Conservation (phyloP, 30 jellyfish, hydroid and myxozoan species). For the Pelagia noctiluca region DNA sequence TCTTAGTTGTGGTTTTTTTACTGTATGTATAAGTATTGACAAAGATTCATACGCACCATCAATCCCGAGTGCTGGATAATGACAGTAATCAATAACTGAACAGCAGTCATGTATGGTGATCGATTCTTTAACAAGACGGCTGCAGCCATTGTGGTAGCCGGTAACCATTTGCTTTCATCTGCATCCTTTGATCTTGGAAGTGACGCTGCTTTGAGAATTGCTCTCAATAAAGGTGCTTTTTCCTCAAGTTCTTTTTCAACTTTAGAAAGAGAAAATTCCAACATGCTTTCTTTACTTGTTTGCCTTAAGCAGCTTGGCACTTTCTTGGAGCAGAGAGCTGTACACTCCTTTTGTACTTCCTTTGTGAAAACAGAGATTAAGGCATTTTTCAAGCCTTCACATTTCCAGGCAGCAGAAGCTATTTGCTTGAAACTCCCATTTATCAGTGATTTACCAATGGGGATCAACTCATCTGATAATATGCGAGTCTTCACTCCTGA, state of each 20-base stretch:
- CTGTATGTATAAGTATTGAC: neutral
- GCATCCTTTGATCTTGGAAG: neutral
- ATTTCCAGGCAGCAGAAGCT: constrained; percentile 17
- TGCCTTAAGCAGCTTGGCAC: constrained; percentile 20
- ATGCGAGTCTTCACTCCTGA: neutral
- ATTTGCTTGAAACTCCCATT: constrained; percentile 16
- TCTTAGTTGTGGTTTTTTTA: no score
- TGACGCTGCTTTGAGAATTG: constrained; percentile 34
- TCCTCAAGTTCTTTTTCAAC: constrained; percentile 10
- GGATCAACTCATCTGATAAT: neutral
- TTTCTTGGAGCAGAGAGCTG: constrained; percentile 4
- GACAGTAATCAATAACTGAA: constrained; percentile 2
- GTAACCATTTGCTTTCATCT: constrained; percentile 17
- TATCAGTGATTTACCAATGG: neutral
- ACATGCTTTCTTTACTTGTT: constrained; percentile 40
- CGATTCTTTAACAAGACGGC: constrained; percentile 26
- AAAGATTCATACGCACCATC: neutral
- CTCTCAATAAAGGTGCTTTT: constrained; percentile 11
- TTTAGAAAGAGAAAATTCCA: constrained; percentile 3
- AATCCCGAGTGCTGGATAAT: constrained; percentile 4
- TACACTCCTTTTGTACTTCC: constrained; percentile 6
- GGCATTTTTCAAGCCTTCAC: neutral
- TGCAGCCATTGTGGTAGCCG: constrained; percentile 43
- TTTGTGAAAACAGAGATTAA: neutral
- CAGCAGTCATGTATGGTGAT: constrained; percentile 5